These are phyloP conservation scores for Hypotaenidia okinawae DNA, from an alignment of 2,797 vertebrate genomes.

Conservation along the genomic window DNA sequence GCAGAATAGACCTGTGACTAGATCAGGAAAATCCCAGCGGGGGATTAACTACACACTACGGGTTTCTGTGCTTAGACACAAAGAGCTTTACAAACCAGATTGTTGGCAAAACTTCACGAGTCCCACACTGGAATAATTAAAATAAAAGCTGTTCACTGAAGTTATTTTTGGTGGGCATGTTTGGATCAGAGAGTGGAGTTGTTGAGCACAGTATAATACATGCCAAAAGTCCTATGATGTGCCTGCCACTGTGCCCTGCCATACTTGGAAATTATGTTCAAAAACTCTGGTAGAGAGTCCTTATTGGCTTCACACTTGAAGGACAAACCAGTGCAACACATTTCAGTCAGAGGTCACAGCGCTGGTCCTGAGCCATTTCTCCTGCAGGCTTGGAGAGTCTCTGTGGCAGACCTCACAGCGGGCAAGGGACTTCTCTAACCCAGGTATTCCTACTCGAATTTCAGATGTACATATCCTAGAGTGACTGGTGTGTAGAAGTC, in stretches of 20 bases:
- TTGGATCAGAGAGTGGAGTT: conserved; percentile 63
- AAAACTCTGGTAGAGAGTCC: background rate
- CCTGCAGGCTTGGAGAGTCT: background rate
- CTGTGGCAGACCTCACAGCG: background rate
- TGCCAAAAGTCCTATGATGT: conserved; percentile 49
- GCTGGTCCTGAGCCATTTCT: background rate
- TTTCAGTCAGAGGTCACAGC: background rate
- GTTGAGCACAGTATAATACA: conserved; percentile 51
- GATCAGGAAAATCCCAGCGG: conserved; percentile 16
- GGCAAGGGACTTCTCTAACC: background rate
- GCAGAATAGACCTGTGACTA: conserved; percentile 1
- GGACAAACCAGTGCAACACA: background rate
- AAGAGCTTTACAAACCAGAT: conserved; percentile 63
- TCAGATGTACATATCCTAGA: background rate
- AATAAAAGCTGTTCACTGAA: conserved; percentile 64
- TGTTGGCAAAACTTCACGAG: conserved; percentile 55
- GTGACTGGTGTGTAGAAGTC: background rate
- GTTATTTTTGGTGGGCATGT: conserved; percentile 71
- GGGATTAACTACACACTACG: conserved; percentile 13
- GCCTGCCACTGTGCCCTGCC: conserved; percentile 46
- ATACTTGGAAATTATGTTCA: conserved; percentile 62
- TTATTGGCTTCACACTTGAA: conserved; percentile 2
- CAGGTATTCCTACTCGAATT: background rate
- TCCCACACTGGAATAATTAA: conserved; percentile 66
- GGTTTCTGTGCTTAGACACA: conserved; percentile 57